phyloP scores from a whole-genome alignment of 2,888 invertebrate species.

The Folsomia manolachei region DNA sequence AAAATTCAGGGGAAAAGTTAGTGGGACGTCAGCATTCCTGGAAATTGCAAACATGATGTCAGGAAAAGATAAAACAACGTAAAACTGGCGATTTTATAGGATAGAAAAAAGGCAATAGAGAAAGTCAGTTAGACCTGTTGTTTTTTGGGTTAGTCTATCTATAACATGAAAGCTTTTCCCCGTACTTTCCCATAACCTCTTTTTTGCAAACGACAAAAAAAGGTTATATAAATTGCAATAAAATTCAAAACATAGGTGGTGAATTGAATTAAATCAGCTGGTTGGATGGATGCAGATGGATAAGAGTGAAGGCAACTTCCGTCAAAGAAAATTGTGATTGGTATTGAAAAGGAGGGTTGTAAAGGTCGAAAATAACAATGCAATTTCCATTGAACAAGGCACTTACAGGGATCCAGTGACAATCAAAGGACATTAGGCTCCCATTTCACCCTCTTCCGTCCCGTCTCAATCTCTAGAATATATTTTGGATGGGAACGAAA shows the following conservation, averaged over 20 bases:
- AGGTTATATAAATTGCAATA: constrained; percentile 5
- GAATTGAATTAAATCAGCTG: constrained; percentile 4
- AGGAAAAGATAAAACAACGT: background rate
- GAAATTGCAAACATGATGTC: background rate
- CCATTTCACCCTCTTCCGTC: background rate
- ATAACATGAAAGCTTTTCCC: no score
- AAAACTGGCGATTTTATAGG: background rate
- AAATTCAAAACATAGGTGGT: constrained; percentile 1
- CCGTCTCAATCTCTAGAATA: background rate
- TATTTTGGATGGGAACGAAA: background rate
- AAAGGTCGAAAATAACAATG: constrained; percentile 7
- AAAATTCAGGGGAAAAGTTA: background rate
- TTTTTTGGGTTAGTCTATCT: no score
- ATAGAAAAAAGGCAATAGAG: background rate
- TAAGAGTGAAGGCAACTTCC: background rate
- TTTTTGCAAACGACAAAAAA: background rate
- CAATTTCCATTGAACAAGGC: constrained; percentile 4
- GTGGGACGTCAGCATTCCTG: background rate
- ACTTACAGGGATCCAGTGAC: constrained; percentile 1
- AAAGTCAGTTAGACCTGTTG: no score
- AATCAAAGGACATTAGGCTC: constrained; percentile 1
- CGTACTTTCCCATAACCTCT: no score
- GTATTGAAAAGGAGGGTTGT: constrained; percentile 6
- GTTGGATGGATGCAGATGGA: background rate
- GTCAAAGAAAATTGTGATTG: constrained; percentile 8